These are phyloP conservation scores for Parauchenoglanis ngamensis DNA, from an alignment of 2,797 vertebrate genomes.

Conservation along the genomic window DNA sequence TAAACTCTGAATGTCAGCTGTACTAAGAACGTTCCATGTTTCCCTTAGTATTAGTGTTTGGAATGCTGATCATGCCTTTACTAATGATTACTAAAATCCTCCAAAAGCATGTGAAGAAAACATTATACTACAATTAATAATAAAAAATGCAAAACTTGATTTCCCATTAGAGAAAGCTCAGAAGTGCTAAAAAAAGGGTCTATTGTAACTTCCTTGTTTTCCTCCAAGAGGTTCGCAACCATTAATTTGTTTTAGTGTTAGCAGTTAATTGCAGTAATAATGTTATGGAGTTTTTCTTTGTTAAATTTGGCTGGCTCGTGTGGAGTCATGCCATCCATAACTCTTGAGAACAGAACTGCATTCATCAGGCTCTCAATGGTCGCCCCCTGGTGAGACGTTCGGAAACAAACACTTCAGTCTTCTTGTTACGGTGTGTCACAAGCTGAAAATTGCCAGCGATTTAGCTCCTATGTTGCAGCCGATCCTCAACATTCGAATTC, in stretches of 20 bases:
- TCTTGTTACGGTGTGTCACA: slow-evolving; percentile 14
- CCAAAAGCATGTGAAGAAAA: neutral
- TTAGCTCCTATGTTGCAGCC: neutral
- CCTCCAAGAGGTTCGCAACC: neutral
- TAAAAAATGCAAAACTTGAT: neutral
- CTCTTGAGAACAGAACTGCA: slow-evolving; percentile 33
- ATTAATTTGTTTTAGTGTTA: slow-evolving; percentile 24
- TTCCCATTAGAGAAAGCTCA: neutral
- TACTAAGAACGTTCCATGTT: neutral
- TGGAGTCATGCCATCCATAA: slow-evolving; percentile 21
- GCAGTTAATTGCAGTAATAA: slow-evolving; percentile 41
- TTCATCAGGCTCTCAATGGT: slow-evolving; percentile 33
- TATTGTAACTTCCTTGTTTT: slow-evolving; percentile 21
- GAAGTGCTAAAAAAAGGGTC: neutral
- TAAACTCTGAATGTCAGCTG: neutral
- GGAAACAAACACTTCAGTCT: slow-evolving; percentile 27
- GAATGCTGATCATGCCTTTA: neutral
- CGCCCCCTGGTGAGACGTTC: slow-evolving; percentile 65
- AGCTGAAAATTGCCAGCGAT: slow-evolving; percentile 23
- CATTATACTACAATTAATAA: neutral
- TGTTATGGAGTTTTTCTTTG: slow-evolving; percentile 27
- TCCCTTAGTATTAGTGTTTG: neutral
- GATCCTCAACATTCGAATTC: neutral
- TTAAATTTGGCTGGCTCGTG: slow-evolving; percentile 19
- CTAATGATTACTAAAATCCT: neutral